Evolutionary conservation across 1,140 invertebrate species (phyloP).

Genomic region (Drosophila ficusphila): DNA sequence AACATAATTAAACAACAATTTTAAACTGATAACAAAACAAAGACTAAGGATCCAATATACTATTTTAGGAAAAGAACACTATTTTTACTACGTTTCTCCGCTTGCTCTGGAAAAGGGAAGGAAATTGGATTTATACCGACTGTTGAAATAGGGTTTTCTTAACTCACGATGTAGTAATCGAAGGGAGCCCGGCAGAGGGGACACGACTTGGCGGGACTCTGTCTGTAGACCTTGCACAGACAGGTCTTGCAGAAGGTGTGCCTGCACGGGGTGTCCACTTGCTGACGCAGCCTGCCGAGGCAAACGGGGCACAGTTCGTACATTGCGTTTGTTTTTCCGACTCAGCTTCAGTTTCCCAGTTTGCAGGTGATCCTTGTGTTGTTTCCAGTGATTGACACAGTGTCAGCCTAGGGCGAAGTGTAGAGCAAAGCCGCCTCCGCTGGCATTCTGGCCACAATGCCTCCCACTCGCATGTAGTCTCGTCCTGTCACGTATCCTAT

Average conservation of each 20-base stretch:
- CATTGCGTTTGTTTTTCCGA: conserved; percentile 6
- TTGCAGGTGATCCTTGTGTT: background rate
- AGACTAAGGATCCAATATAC: background rate
- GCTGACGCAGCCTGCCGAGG: conserved; percentile 23
- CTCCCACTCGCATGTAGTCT: background rate
- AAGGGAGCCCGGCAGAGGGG: conserved; percentile 53
- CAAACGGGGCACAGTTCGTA: conserved; percentile 37
- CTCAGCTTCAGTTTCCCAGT: conserved; percentile 3
- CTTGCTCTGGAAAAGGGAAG: background rate
- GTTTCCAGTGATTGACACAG: background rate
- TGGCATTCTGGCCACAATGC: background rate
- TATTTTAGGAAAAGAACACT: conserved; percentile 7
- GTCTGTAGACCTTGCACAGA: conserved; percentile 34
- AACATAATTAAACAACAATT: background rate
- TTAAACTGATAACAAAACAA: background rate
- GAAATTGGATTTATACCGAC: background rate
- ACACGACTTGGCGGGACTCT: conserved; percentile 33
- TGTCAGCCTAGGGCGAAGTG: conserved; percentile 2
- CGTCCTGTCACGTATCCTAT: conserved; percentile 31
- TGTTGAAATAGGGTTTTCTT: background rate
- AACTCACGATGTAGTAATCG: conserved; percentile 60
- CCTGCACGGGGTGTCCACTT: conserved; percentile 40
- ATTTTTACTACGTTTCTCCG: background rate
- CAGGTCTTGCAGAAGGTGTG: conserved; percentile 56
- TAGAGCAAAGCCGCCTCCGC: conserved; percentile 13